Evolutionary conservation across 2,888 invertebrate genomes (phyloP), one percentile per base, ranked within the genome.

Genomic region (Timema podura): DNA sequence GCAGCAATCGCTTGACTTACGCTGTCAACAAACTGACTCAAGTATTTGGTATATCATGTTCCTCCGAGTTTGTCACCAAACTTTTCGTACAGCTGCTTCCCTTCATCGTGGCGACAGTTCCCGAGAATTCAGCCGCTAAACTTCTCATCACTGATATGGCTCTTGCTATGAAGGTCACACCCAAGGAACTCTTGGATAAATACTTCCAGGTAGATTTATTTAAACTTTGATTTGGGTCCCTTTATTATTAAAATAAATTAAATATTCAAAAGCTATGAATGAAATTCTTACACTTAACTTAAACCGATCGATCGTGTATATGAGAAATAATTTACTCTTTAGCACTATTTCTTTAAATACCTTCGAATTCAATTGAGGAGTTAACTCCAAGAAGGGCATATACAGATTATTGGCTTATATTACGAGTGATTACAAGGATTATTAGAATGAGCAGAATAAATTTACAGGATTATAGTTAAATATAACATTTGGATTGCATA

Each of bases 11-110:
- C 65, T 84, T 89, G 75, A 82, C 85, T 1, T 82, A 86, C 65
- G 85, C 87, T 0, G 80, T 90, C 68, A 82, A 87, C 11, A 86
- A 87, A 77, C 80, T 89, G 1, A 87, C 89, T 0, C 85, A 87
- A 75, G 87, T 90, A 72, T 85, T 92, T 68, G 91, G 90, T 0
- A 91, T 88, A 76, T 84, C 85, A 44, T 88, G 88, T 51, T 87
- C 88, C 9, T 85, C 88, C 76, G 89, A 91, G 77, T 89, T 91
- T 69, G 83, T 91, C 70, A 84, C 85, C 0, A 89, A 89, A 78
- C 90, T 92, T 76, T 86, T 88, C 54, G 87, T 89, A 68, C 84
- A 90, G 75, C 84, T 91, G 44, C 80, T 92, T 9, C 89, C 91
- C 0, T 83, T 85, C 80, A 82, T 90, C 76, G 81, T 87, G 77